A percentile compares a stretch with the other conserved stretches of the same genome.
Evolutionary conservation across 2,113 vertebrate species (phyloP).

Genomic region (Cochlearius cochlearius): DNA sequence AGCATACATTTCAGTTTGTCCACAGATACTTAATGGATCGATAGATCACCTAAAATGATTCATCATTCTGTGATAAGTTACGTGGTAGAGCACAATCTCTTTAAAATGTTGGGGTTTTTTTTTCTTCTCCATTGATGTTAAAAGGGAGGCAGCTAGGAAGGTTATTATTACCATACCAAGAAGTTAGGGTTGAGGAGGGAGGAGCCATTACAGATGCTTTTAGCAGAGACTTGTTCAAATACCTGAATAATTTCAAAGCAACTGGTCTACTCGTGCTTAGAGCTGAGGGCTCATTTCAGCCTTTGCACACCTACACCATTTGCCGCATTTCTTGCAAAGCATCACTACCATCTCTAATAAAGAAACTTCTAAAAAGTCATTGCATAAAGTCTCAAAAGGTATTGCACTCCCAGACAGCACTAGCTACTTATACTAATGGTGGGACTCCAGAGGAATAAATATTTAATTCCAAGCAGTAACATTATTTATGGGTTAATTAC

Average conservation of each 20-base stretch:
- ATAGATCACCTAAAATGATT: background rate
- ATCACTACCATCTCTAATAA: background rate
- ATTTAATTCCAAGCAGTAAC: background rate
- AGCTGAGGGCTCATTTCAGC: background rate
- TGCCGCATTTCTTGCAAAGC: background rate
- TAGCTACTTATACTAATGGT: background rate
- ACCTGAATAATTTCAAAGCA: background rate
- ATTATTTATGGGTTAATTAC: background rate
- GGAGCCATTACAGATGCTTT: background rate
- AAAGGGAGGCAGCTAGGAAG: background rate
- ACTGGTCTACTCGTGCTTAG: background rate
- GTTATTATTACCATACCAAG: background rate
- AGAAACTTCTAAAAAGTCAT: background rate
- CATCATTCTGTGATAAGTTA: background rate
- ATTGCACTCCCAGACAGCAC: background rate
- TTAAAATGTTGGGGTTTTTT: background rate
- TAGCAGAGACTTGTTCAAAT: background rate
- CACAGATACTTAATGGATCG: background rate
- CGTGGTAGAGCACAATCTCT: background rate
- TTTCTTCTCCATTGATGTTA: background rate
- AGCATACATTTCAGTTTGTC: background rate
- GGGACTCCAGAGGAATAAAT: background rate
- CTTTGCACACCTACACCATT: background rate
- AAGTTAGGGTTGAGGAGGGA: background rate
- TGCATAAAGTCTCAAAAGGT: background rate